Percentiles rank a stretch among this genome's conserved stretches.
Evolutionary conservation across 2,888 invertebrate species (phyloP).

Genomic region (Anthophora plumipes): DNA sequence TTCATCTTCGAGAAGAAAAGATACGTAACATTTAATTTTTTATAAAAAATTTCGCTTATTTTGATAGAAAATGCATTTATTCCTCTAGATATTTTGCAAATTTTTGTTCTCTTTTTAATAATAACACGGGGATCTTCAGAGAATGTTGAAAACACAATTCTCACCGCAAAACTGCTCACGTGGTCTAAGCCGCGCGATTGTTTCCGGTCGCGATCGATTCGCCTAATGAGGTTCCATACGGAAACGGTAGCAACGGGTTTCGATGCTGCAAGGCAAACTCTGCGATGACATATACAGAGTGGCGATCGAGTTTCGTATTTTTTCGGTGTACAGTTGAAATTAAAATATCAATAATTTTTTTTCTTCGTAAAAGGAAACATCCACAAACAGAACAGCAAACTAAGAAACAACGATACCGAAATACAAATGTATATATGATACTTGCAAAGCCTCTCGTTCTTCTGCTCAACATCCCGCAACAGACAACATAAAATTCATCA

Average conservation of each 20-base stretch:
- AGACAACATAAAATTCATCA: too few relatives aligned
- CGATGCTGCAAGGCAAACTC: slow-evolving; percentile 20
- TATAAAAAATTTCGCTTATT: too few relatives aligned
- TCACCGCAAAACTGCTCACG: slow-evolving; percentile 4
- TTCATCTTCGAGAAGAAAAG: too few relatives aligned
- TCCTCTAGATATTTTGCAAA: too few relatives aligned
- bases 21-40: too few relatives aligned
- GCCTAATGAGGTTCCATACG: slow-evolving; percentile 39
- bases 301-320: slow-evolving; percentile 17
- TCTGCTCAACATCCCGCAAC: too few relatives aligned
- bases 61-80: too few relatives aligned
- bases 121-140: neutral
- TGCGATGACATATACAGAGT: neutral
- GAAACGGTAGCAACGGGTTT: slow-evolving; percentile 25
- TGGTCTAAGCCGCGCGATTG: slow-evolving; percentile 29
- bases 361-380: neutral
- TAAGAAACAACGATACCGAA: too few relatives aligned
- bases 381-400: neutral
- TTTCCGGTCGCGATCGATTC: slow-evolving; percentile 36
- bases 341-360: slow-evolving; percentile 4
- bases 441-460: too few relatives aligned
- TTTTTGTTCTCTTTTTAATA: neutral
- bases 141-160: neutral
- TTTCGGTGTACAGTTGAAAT: neutral
- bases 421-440: too few relatives aligned